These are phyloP conservation scores for Magallana gigas DNA, from an alignment of 1,140 invertebrate genomes.

Conservation along the genomic window DNA sequence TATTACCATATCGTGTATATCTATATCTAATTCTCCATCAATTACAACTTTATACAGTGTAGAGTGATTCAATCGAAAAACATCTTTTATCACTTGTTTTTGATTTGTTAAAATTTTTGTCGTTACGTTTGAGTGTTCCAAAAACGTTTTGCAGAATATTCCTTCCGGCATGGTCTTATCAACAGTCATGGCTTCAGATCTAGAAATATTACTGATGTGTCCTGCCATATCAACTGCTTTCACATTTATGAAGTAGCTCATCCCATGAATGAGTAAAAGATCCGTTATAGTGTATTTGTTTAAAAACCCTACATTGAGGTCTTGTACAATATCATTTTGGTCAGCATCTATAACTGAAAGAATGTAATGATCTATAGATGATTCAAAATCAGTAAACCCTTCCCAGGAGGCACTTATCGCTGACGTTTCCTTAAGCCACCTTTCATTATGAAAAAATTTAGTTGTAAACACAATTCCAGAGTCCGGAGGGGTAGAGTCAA, in stretches of 20 bases:
- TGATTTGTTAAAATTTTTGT: not conserved
- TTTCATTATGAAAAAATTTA: constrained; percentile 20
- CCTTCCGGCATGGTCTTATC: constrained; percentile 58
- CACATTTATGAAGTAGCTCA: constrained; percentile 49
- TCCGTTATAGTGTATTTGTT: constrained; percentile 35
- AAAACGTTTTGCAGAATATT: constrained; percentile 43
- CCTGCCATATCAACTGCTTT: constrained; percentile 64
- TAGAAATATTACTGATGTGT: constrained; percentile 37
- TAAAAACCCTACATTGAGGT: constrained; percentile 34
- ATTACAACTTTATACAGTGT: not conserved
- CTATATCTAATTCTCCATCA: not conserved
- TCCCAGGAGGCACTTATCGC: constrained; percentile 57
- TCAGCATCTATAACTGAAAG: constrained; percentile 45
- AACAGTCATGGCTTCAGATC: constrained; percentile 51
- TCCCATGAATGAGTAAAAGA: constrained; percentile 40
- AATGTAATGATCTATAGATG: constrained; percentile 53
- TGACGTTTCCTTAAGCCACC: constrained; percentile 37
- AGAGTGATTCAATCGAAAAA: not conserved
- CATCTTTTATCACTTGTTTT: not conserved
- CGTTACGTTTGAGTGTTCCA: not conserved
- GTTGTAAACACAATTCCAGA: constrained; percentile 50
- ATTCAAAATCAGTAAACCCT: constrained; percentile 62
- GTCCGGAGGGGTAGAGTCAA: constrained; percentile 44
- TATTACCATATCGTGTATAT: not conserved
- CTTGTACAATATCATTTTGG: not conserved